phyloP scores from a whole-genome alignment of 2,888 invertebrate genomes.

The Hetaerina titia region DNA sequence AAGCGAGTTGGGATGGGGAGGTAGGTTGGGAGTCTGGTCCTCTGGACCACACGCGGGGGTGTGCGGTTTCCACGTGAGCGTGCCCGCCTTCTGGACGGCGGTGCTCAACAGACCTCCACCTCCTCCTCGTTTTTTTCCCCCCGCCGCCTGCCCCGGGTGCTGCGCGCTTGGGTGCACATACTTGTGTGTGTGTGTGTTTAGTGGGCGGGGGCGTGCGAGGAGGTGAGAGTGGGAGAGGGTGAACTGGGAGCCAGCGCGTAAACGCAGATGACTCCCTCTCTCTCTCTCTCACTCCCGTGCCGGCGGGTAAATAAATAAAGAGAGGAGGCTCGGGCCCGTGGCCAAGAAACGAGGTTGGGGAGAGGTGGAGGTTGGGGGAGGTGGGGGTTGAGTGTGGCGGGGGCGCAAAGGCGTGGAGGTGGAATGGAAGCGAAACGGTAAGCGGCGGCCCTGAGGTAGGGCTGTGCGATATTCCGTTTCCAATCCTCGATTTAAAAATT shows the following conservation, averaged over 20 bases:
- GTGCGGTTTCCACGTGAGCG: constrained; percentile 1
- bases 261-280: constrained; percentile 51
- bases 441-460: neutral
- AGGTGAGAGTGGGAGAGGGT: neutral
- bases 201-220: constrained; percentile 24
- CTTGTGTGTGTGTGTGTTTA: neutral
- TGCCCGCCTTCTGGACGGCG: neutral
- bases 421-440: neutral
- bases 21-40: neutral
- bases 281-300: neutral
- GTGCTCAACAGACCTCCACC: neutral
- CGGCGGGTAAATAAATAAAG: constrained; percentile 48
- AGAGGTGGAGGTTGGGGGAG: neutral
- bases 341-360: neutral
- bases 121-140: neutral
- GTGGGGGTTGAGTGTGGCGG: neutral
- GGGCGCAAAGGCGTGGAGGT: neutral
- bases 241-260: neutral
- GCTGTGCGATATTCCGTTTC: neutral
- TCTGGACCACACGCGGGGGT: neutral
- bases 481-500: neutral
- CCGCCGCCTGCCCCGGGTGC: neutral
- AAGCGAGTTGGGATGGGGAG: neutral
- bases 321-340: constrained; percentile 20
- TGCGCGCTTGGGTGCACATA: neutral